phyloP scores from a whole-genome alignment of 1,140 invertebrate species.

The Chironomus striatipennis region DNA sequence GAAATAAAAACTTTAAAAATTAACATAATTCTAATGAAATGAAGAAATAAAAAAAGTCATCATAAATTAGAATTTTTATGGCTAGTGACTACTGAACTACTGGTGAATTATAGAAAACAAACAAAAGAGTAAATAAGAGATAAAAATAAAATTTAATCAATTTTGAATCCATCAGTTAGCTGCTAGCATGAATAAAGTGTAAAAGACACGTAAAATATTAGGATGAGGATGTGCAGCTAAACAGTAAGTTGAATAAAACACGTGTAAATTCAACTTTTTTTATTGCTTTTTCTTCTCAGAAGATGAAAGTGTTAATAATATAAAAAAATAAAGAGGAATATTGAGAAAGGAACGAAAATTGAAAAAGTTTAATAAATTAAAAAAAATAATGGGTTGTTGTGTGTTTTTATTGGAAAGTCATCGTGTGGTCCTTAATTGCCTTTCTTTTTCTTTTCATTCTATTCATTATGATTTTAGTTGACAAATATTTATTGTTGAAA shows the following conservation, averaged over 20 bases:
- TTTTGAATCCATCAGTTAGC: neutral
- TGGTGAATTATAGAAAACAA: neutral
- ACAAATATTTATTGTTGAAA: too few relatives aligned
- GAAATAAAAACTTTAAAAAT: neutral
- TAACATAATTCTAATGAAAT: conserved; percentile 15
- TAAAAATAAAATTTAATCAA: neutral
- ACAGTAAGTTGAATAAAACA: conserved; percentile 3
- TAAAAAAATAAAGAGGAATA: neutral
- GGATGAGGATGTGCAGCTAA: neutral
- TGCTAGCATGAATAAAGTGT: neutral
- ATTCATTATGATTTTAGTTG: too few relatives aligned
- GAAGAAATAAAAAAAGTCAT: conserved; percentile 15
- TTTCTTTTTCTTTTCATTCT: too few relatives aligned
- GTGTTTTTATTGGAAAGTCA: too few relatives aligned
- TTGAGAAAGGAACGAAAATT: conserved; percentile 1
- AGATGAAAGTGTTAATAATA: neutral
- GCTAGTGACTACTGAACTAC: conserved; percentile 15
- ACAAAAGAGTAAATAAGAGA: neutral
- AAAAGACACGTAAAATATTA: conserved; percentile 3
- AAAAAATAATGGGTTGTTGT: too few relatives aligned
- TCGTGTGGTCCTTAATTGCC: too few relatives aligned
- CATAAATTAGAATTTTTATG: neutral
- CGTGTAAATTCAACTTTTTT: conserved; percentile 21
- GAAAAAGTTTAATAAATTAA: neutral
- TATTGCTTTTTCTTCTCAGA: conserved; percentile 7